Base-by-base conservation (phyloP, 2,797 vertebrate species). In the Crocidura indochinensis region DNA sequence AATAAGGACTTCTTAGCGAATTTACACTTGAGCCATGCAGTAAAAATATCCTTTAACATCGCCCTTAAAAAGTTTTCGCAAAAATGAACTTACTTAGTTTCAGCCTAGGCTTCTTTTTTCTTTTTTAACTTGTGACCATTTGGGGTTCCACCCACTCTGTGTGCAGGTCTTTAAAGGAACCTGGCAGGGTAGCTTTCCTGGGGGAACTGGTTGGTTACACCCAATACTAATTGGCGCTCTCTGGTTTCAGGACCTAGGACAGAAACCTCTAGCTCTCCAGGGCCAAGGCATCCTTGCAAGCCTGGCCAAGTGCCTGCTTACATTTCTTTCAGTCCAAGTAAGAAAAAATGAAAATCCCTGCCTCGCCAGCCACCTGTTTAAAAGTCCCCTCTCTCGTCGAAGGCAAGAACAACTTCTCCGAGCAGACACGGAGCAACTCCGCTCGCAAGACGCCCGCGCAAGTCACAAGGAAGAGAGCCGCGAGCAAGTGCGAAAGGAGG, bases 321-420 rank as follows among this genome's bases (percentile, higher is more conserved):
- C 1, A 8, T 10, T 8, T 27, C 64, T 38, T 38, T 38, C 8
- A 9, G 17, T 6, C 19, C 19, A 90, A 81, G 84, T 38, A 68
- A 27, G 29, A 65, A 26, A 65, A 71, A 90, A 62, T 82, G 71
- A 81, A 88, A 38, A 38, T 38, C 38, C 92, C 89, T 88, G 90
- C 84, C 74, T 90, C 7, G 14, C 49, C 90, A 88, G 90, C 93
- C 95, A 95, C 91, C 94, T 95, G 95, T 94, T 93, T 79, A 81
- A 81, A 78, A 80, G 95, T 91, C 69, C 89, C 93, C 73, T 92
- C 65, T 79, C 53, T 69, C 10, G 71, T 15, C 7, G 77, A 77
- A 64, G 17, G 53, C 88, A 68, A 60, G 29, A 15, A 92, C 90
- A 87, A 95, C 94, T 97, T 95, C 90, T 76, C 49, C 0, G 49